phyloP scores from a whole-genome alignment of 2,888 invertebrate genomes.

The Antheraea assamensis region DNA sequence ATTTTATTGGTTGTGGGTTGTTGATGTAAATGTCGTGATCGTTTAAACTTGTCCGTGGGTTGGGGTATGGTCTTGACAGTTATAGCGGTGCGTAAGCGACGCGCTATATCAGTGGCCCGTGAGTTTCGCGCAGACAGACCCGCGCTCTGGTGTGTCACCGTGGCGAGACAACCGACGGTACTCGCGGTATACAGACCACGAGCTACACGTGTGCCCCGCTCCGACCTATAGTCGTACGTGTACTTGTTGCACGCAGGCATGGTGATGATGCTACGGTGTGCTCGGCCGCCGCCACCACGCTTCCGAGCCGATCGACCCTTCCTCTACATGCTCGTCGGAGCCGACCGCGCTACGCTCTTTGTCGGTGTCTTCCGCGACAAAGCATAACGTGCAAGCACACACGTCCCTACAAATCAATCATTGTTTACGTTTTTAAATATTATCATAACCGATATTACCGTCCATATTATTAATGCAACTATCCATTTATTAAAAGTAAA shows the following conservation, averaged over 20 bases:
- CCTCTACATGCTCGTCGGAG: slow-evolving; percentile 59
- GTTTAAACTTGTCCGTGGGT: slow-evolving; percentile 41
- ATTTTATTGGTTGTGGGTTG: slow-evolving; percentile 29
- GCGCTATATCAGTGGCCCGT: slow-evolving; percentile 38
- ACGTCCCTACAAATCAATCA: background rate
- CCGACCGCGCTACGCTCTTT: slow-evolving; percentile 51
- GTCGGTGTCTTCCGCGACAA: slow-evolving; percentile 55
- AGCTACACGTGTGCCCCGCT: slow-evolving; percentile 13
- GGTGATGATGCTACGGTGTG: slow-evolving; percentile 71
- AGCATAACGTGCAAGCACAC: slow-evolving; percentile 18
- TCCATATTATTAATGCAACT: too few species aligned
- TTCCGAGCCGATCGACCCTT: slow-evolving; percentile 73
- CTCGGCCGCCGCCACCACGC: slow-evolving; percentile 42
- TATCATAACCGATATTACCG: too few species aligned
- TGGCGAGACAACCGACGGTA: slow-evolving; percentile 23
- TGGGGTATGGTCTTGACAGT: slow-evolving; percentile 46
- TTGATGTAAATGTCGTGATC: slow-evolving; percentile 28
- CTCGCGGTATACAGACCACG: slow-evolving; percentile 15
- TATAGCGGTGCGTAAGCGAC: slow-evolving; percentile 49
- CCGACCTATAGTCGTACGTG: slow-evolving; percentile 27
- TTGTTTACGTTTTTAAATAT: background rate
- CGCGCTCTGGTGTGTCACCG: slow-evolving; percentile 59
- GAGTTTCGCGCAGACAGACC: slow-evolving; percentile 58
- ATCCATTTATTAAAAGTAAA: too few species aligned
- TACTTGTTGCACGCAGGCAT: slow-evolving; percentile 61